Conservation (phyloP, 2,113 vertebrate genomes). For the Takifugu flavidus region DNA sequence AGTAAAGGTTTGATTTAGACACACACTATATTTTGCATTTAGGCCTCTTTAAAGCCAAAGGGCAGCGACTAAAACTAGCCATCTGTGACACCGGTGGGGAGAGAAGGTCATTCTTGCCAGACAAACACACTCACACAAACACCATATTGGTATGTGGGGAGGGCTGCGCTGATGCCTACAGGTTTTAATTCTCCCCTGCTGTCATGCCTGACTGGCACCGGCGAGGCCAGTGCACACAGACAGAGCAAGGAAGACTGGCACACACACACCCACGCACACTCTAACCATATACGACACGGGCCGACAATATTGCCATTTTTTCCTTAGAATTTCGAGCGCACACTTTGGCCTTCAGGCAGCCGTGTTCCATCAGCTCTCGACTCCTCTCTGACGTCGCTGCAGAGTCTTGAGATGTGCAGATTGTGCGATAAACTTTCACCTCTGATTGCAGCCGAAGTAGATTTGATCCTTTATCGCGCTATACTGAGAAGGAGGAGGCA, state of each 20-base stretch:
- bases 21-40: slow-evolving; percentile 23
- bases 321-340: neutral
- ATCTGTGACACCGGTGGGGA: slow-evolving; percentile 54
- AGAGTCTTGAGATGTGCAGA: slow-evolving; percentile 43
- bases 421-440: slow-evolving; percentile 56
- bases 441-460: slow-evolving; percentile 3
- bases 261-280: slow-evolving; percentile 3
- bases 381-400: slow-evolving; percentile 3
- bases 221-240: slow-evolving; percentile 31
- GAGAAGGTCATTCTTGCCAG: slow-evolving; percentile 56
- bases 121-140: slow-evolving; percentile 8
- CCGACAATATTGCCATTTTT: neutral
- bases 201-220: slow-evolving; percentile 62
- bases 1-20: neutral
- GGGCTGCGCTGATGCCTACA: slow-evolving; percentile 44
- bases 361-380: too few species aligned
- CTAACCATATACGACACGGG: slow-evolving; percentile 15
- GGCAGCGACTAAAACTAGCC: slow-evolving; percentile 46
- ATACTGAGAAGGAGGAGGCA: too few species aligned
- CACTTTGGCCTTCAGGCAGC: too few species aligned
- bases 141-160: slow-evolving; percentile 52
- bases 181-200: slow-evolving; percentile 63
- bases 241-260: slow-evolving; percentile 4
- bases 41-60: slow-evolving; percentile 43
- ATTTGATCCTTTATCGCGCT: neutral